Base-by-base conservation (phyloP, 2,888 invertebrate genomes). In the Ichneumon xanthorius region DNA sequence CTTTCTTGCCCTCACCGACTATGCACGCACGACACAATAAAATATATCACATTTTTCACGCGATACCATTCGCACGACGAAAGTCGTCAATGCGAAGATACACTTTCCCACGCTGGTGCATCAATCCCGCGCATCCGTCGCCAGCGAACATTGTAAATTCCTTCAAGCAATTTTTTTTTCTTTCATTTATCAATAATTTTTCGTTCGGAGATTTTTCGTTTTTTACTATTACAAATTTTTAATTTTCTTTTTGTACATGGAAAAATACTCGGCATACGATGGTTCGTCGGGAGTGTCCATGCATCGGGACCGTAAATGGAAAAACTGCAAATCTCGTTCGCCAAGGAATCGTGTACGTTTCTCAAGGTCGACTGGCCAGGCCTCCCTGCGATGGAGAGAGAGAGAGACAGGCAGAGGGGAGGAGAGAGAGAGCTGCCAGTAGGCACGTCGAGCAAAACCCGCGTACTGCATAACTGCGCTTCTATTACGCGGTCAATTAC, bases 401-500 rank as follows among this genome's bases (percentile, higher is more conserved):
- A 45, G 70, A 26, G 70, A 71, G 71, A 71, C 37, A 77, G 30
- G 22, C 26, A n/a, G 45, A 70, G 50, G 19, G 14, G 7, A 11
- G 22, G 70, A 70, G 48, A 70, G 71, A 58, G 40, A 19, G 48
- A 33, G 30, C 50, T 72, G 30, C 71, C 76, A 63, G 63, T 33
- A 71, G 45, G 70, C 48, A 33, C 70, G 63, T 65, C 61, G 70
- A 53, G 76, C 61, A 63, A 67, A 86, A 87, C 87, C 84, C 86
- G 84, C 86, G 86, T 84, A 89, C 91, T 90, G 91, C 92, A 91
- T 91, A 92, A 91, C 91, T 85, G 92, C 91, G 90, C 91, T 92
- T 92, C 91, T 92, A 91, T 91, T 91, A 91, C 91, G 91, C 92
- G 91, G 90, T 91, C 91, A 91, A 91, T 91, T 91, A 91, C 92